A percentile compares a stretch with the other conserved stretches of the same genome.
Evolutionary conservation across 1,140 invertebrate species (phyloP).

Genomic region (Zophobas morio): DNA sequence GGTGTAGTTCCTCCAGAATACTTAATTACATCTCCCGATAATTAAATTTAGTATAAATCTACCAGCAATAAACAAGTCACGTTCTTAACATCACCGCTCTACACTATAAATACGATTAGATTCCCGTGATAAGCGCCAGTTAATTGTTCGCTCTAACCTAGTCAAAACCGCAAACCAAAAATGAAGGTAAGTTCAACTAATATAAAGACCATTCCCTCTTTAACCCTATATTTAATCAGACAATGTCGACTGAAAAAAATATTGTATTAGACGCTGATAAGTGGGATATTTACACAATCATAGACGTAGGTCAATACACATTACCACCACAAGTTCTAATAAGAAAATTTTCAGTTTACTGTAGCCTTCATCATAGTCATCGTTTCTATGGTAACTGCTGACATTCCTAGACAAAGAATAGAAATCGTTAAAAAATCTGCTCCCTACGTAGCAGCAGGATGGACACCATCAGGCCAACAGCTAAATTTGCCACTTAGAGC

Average conservation of each 20-base stretch:
- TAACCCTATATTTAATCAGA: slow-evolving; percentile 5
- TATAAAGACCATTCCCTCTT: background rate
- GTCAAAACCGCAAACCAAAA: slow-evolving; percentile 47
- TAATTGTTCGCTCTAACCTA: slow-evolving; percentile 24
- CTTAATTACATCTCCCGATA: slow-evolving; percentile 15
- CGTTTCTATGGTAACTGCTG: slow-evolving; percentile 59
- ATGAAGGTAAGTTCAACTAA: slow-evolving; percentile 60
- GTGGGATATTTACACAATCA: slow-evolving; percentile 55
- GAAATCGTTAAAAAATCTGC: slow-evolving; percentile 48
- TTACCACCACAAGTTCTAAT: background rate
- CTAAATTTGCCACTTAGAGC: slow-evolving; percentile 60
- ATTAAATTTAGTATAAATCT: slow-evolving; percentile 26
- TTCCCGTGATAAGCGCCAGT: slow-evolving; percentile 55
- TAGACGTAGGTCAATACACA: slow-evolving; percentile 57
- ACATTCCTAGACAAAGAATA: slow-evolving; percentile 58
- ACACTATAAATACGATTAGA: slow-evolving; percentile 56
- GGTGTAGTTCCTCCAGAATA: slow-evolving; percentile 37
- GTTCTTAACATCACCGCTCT: slow-evolving; percentile 13
- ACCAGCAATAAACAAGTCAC: slow-evolving; percentile 25
- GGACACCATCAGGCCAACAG: slow-evolving; percentile 61
- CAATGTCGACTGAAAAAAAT: slow-evolving; percentile 50
- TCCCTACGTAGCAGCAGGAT: slow-evolving; percentile 62
- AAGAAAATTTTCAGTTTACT: slow-evolving; percentile 54
- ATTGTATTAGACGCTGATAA: slow-evolving; percentile 53
- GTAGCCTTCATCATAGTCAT: slow-evolving; percentile 60